Base-by-base conservation (phyloP, 2,797 vertebrate species). In the Tragelaphus oryx region DNA sequence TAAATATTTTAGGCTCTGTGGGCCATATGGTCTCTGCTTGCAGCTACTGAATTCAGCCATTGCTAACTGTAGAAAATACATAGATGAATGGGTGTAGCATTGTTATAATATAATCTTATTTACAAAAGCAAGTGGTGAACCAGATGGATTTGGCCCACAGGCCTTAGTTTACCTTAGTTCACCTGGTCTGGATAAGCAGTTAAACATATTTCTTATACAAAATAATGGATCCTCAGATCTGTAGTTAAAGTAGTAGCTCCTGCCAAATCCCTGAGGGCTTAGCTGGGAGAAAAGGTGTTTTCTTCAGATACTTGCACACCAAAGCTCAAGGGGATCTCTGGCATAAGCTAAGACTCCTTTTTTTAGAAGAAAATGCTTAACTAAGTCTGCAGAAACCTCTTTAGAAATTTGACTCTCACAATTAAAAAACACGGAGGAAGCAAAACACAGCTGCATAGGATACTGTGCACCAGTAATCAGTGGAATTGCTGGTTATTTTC, bases 401-500 rank as follows among this genome's bases (percentile, higher is more conserved):
- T 92, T 91, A 57, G 82, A 94, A 96, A 91, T 22, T 65, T 80
- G 90, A 94, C 50, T 92, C 46, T 94, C 89, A 95, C 65, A 96
- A 89, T 90, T n/a, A 92, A 30, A 90, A 94, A 93, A 76, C 52
- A 74, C 76, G 30, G 41, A 95, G 74, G 57, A 91, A 87, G 80
- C 68, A 59, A 95, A 94, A 92, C 81, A 93, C 95, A 96, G 97
- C 95, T 97, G 95, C 46, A 8, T 65, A 88, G 33, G 33, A 87
- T 65, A 41, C 33, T 84, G 86, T 46, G 50, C 50, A 92, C 83
- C 8, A 18, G 55, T 75, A 94, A 92, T 93, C 91, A 96, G 91
- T 37, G 33, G 92, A 93, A 92, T 33, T 87, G 93, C 79, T 92
- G 54, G 41, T 84, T 92, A 91, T 90, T 96, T 91, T 87, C 59